These are phyloP conservation scores for Lucilia cuprina DNA, from an alignment of 1,140 invertebrate species.

Conservation along the genomic window DNA sequence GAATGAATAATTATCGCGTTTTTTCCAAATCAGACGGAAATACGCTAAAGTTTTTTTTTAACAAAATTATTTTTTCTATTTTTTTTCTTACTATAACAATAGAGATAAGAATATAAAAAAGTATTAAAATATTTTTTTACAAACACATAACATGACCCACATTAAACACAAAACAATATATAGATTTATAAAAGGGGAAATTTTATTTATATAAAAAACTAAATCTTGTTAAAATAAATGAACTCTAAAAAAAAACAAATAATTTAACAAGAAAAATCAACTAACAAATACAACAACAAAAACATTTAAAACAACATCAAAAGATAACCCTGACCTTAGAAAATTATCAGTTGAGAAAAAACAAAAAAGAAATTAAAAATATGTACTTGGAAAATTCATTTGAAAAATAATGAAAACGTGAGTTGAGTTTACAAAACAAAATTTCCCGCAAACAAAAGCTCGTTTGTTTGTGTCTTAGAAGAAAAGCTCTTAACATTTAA, in stretches of 20 bases:
- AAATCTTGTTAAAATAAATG: neutral
- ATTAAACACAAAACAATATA: neutral
- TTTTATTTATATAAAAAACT: neutral
- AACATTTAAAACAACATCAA: neutral
- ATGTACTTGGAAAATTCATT: neutral
- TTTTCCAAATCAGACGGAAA: neutral
- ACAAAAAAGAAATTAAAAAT: neutral
- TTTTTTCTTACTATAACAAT: neutral
- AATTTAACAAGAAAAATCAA: too few relatives aligned
- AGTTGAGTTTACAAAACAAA: conserved; percentile 19
- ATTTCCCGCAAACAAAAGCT: neutral
- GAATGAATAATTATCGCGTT: neutral
- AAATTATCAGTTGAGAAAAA: neutral
- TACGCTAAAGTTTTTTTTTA: neutral
- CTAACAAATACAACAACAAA: neutral
- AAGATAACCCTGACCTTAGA: neutral
- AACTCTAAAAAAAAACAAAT: too few relatives aligned
- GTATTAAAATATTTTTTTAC: neutral
- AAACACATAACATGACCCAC: neutral
- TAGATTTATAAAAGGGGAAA: neutral
- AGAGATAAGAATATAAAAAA: neutral
- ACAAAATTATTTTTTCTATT: too few relatives aligned
- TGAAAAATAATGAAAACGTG: neutral
- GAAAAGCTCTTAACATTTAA: too few relatives aligned
- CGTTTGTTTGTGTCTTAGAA: neutral